Evolutionary conservation across 2,888 invertebrate species (phyloP).

Genomic region (Ennomos fuscantarius): DNA sequence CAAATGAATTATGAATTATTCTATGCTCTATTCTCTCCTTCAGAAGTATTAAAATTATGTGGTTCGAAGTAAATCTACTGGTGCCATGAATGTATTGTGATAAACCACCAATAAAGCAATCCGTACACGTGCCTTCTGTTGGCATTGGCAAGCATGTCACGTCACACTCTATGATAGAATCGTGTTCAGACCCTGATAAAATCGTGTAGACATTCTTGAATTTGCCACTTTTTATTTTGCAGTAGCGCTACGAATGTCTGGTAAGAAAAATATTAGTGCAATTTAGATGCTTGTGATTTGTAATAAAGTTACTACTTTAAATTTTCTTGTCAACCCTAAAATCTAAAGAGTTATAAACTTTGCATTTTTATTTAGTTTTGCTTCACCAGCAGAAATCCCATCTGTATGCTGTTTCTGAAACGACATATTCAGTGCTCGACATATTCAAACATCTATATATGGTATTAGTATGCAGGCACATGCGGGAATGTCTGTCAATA

Average conservation of each 20-base stretch:
- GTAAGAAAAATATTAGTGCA: slow-evolving; percentile 14
- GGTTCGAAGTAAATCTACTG: not conserved
- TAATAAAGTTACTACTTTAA: slow-evolving; percentile 3
- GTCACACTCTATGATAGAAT: slow-evolving; percentile 35
- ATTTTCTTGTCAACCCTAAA: not conserved
- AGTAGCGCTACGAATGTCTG: slow-evolving; percentile 17
- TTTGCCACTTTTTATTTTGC: slow-evolving; percentile 26
- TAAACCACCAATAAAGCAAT: slow-evolving; percentile 26
- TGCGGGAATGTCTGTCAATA: slow-evolving; percentile 25
- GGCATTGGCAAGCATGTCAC: slow-evolving; percentile 34
- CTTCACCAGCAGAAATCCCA: not conserved
- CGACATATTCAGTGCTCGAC: slow-evolving; percentile 4
- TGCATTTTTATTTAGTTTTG: slow-evolving; percentile 1
- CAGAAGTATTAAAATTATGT: not conserved
- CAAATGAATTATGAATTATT: no score
- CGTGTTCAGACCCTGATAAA: slow-evolving; percentile 31
- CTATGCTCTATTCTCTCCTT: no score
- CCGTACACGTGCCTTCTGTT: slow-evolving; percentile 33
- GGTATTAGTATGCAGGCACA: not conserved
- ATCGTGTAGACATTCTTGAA: slow-evolving; percentile 23
- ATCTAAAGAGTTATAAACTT: slow-evolving; percentile 1
- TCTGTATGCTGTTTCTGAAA: slow-evolving; percentile 15
- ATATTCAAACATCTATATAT: not conserved
- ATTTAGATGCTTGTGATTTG: slow-evolving; percentile 15
- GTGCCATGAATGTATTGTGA: not conserved